Percentiles rank a stretch among this genome's conserved stretches.
Conservation (phyloP, 2,888 invertebrate genomes). For the Patella ulyssiponensis region DNA sequence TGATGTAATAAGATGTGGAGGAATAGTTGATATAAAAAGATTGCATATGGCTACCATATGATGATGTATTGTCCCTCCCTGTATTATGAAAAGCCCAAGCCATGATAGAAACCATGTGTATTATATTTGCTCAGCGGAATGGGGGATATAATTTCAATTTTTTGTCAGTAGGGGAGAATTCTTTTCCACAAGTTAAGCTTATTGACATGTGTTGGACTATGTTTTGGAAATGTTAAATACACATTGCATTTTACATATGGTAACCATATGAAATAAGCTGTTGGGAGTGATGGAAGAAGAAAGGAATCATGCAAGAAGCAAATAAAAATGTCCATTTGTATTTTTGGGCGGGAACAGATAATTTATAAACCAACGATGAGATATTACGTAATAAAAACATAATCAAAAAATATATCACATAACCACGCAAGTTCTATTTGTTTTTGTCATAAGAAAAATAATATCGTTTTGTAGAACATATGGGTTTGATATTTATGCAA, state of each 20-base stretch:
- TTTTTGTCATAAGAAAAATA: no score
- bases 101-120: constrained; percentile 20
- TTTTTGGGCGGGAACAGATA: not conserved
- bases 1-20: not conserved
- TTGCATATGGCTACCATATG: constrained; percentile 11
- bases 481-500: no score
- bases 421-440: no score
- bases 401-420: no score
- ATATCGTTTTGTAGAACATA: no score
- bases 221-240: constrained; percentile 22
- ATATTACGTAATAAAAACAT: no score
- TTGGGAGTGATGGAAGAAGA: not conserved
- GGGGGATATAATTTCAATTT: constrained; percentile 30
- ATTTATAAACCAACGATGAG: no score
- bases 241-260: constrained; percentile 7
- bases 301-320: not conserved
- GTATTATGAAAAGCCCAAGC: constrained; percentile 15
- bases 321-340: not conserved
- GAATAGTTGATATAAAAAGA: constrained; percentile 3
- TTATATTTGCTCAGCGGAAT: constrained; percentile 25
- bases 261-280: not conserved
- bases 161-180: constrained; percentile 21
- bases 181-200: constrained; percentile 17
- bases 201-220: constrained; percentile 6
- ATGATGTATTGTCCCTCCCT: constrained; percentile 8